These are phyloP conservation scores for Oscheius sp. DNA, from an alignment of 2,888 invertebrate species.

Conservation along the genomic window DNA sequence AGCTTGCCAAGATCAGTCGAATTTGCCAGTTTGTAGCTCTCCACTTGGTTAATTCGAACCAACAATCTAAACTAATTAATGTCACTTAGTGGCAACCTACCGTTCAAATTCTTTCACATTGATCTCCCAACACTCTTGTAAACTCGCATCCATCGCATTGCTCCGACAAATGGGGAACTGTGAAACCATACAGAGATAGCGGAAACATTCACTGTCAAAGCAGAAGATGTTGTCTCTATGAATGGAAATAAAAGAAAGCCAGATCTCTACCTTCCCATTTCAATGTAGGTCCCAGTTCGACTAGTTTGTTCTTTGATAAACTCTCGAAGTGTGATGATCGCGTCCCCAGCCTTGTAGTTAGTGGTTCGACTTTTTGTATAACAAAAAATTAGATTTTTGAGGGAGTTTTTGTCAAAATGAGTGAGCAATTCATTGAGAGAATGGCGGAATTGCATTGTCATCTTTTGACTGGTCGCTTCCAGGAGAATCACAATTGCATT, in stretches of 20 bases:
- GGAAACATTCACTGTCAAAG: slow-evolving; percentile 21
- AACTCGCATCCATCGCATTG: neutral
- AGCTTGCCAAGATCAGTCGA: neutral
- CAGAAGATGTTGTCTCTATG: neutral
- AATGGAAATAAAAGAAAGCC: no score
- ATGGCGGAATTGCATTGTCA: slow-evolving; percentile 42
- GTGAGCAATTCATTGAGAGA: slow-evolving; percentile 55
- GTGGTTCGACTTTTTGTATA: slow-evolving; percentile 46
- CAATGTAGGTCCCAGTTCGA: neutral
- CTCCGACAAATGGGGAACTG: neutral
- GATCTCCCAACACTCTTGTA: neutral
- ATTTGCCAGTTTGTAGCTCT: neutral
- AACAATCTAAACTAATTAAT: neutral
- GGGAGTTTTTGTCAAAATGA: slow-evolving; percentile 48
- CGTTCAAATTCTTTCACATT: no score
- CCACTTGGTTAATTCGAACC: neutral
- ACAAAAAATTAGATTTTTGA: slow-evolving; percentile 52
- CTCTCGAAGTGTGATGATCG: neutral
- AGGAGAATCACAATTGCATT: slow-evolving; percentile 47
- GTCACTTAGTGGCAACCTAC: neutral
- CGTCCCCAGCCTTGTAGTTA: neutral
- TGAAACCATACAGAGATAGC: neutral
- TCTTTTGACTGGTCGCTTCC: slow-evolving; percentile 35
- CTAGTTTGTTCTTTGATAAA: neutral
- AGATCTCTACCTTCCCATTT: no score